Evolutionary conservation across 2,888 invertebrate genomes (phyloP).

Genomic region (Agrochola lychnidis): DNA sequence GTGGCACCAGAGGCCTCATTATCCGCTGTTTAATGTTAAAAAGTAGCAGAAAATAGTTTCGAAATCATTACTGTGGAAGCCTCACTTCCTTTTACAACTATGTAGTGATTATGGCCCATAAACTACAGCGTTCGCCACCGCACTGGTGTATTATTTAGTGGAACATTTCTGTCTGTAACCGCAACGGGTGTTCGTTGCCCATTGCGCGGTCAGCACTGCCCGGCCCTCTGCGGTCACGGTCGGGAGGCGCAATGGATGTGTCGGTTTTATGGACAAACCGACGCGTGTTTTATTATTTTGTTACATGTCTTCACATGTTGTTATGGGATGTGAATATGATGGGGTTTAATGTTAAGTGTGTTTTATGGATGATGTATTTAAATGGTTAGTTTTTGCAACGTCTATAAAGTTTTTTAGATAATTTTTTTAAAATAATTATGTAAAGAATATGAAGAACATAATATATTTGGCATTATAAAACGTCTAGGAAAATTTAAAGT

Average conservation of each 20-base stretch:
- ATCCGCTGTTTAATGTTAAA: conserved; percentile 51
- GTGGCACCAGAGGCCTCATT: conserved; percentile 34
- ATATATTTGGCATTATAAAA: not conserved
- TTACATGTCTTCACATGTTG: conserved; percentile 44
- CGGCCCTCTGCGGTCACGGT: conserved; percentile 55
- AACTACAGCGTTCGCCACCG: conserved; percentile 58
- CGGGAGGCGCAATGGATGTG: conserved; percentile 60
- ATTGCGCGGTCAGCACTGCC: conserved; percentile 58
- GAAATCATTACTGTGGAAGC: conserved; percentile 50
- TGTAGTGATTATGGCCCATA: conserved; percentile 65
- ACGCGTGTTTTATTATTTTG: conserved; percentile 55
- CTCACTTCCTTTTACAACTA: conserved; percentile 65
- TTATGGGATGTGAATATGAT: conserved; percentile 52
- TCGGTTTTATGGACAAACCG: conserved; percentile 59
- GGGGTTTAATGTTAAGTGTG: conserved; percentile 25
- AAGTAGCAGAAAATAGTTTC: conserved; percentile 60
- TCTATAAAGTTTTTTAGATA: not conserved
- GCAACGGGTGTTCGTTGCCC: conserved; percentile 64
- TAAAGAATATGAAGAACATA: not conserved
- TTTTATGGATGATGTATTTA: conserved; percentile 26
- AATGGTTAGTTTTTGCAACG: conserved; percentile 12
- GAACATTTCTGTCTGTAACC: conserved; percentile 63
- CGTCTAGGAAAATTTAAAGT: no score
- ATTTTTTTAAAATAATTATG: conserved; percentile 3
- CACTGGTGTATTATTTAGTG: conserved; percentile 64